Evolutionary conservation across 2,113 vertebrate species (phyloP), one percentile per base, ranked within the genome.

Genomic region (Strigops habroptila): DNA sequence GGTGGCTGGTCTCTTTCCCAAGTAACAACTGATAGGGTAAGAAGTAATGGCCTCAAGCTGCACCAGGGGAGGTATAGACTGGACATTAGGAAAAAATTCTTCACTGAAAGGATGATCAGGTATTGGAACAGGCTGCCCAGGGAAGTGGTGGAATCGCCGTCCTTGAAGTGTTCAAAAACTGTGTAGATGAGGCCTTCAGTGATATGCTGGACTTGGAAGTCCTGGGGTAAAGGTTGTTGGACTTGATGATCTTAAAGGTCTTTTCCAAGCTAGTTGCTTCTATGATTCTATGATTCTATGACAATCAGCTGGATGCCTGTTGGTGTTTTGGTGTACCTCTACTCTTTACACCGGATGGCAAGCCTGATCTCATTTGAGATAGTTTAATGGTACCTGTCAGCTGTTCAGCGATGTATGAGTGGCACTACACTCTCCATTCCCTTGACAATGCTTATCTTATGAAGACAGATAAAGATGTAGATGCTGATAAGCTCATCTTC

Each of bases 371-470:
- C 27, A 19, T 69, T 31, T 92, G 12, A 53, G 18, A 27, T 30
- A 68, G 27, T 77, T 68, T 87, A 76, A 79, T 69, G 49, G 55
- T 82, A 70, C 30, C 28, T 84, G 44, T 92, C 52, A 64, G 51
- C 60, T 93, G 27, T 63, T 88, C 28, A 64, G 18, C 46, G 77
- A 79, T 52, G 19, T 62, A 71, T 60, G 51, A 93, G 18, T 49
- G 49, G 16, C n/a, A 60, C 16, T 77, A 43, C 59, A 53, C 16
- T 93, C 43, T 82, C 5, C 1, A 24, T 77, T 83, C 90, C 65
- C 43, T 88, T 88, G 53, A 74, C 51, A 93, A 52, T 52, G 13
- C 9, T 88, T 88, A 82, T 41, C 67, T 91, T 82, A 22, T 85
- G 31, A 35, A 80, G 41, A 33, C 6, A 77, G n/a, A 73, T 44